Evolutionary conservation across 2,113 vertebrate species (phyloP).

Genomic region (Calidris pygmaea): DNA sequence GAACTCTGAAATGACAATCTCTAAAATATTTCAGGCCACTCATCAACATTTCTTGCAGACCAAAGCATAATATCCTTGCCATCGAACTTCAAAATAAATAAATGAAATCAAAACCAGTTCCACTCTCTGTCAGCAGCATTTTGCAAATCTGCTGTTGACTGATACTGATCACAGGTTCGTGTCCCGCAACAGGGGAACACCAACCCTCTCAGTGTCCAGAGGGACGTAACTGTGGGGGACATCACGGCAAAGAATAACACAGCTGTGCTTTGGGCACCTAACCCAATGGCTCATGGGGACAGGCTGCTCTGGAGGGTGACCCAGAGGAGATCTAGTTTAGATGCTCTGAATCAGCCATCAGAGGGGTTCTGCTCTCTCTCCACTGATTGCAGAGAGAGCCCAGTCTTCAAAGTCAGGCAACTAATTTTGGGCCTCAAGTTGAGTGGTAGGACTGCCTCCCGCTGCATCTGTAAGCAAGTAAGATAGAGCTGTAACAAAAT

Average conservation of each 20-base stretch:
- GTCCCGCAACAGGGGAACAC: neutral
- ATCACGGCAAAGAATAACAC: neutral
- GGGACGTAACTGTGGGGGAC: neutral
- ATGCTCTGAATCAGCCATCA: neutral
- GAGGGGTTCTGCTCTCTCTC: neutral
- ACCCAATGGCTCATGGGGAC: neutral
- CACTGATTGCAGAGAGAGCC: neutral
- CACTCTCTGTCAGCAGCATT: neutral
- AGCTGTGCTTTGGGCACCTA: neutral
- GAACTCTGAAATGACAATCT: neutral
- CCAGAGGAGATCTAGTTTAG: neutral
- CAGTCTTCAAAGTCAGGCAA: neutral
- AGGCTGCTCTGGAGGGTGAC: neutral
- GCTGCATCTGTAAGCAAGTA: neutral
- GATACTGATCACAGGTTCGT: neutral
- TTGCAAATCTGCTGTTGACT: neutral
- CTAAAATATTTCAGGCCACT: constrained; percentile 15
- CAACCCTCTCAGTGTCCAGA: neutral
- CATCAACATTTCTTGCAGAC: neutral
- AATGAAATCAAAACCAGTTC: neutral
- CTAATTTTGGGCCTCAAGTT: neutral
- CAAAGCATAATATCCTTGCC: neutral
- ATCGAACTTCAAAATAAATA: neutral
- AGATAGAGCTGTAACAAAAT: neutral
- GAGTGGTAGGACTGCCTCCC: rapidly evolving